A percentile compares a stretch with the other conserved stretches of the same genome.
phyloP scores from a whole-genome alignment of 2,113 vertebrate species.

The Synodontis membranacea region DNA sequence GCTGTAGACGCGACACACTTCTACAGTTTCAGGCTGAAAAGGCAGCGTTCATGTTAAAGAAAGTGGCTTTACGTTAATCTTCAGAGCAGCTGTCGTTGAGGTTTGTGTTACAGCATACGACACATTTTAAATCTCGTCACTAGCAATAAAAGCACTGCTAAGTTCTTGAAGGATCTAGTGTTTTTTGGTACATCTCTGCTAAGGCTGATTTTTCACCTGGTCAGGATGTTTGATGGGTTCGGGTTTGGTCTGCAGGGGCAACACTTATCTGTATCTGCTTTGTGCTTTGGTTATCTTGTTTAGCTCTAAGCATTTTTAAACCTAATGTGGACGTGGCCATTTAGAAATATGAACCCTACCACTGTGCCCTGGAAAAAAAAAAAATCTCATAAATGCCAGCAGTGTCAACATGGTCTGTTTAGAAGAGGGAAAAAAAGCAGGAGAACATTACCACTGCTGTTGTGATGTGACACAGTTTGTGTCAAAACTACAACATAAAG shows the following conservation, averaged over 20 bases:
- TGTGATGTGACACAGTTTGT: neutral
- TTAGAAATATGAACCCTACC: neutral
- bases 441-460: neutral
- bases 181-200: constrained; percentile 13
- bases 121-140: constrained; percentile 13
- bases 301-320: neutral
- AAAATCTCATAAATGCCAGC: neutral
- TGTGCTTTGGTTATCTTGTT: neutral
- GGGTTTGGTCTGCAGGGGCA: neutral
- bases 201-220: neutral
- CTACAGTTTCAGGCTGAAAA: constrained; percentile 33
- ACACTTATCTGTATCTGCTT: neutral
- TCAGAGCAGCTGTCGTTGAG: constrained; percentile 42
- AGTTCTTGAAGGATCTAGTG: constrained; percentile 17
- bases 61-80: constrained; percentile 42
- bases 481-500: neutral
- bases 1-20: neutral
- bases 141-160: constrained; percentile 24
- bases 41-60: constrained; percentile 18
- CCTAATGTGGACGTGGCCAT: neutral
- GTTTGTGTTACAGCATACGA: constrained; percentile 38
- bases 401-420: neutral
- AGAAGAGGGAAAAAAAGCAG: neutral
- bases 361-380: neutral
- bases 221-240: neutral